These are phyloP conservation scores for Phaethornis superciliosus DNA, from an alignment of 2,113 vertebrate genomes.

Conservation along the genomic window DNA sequence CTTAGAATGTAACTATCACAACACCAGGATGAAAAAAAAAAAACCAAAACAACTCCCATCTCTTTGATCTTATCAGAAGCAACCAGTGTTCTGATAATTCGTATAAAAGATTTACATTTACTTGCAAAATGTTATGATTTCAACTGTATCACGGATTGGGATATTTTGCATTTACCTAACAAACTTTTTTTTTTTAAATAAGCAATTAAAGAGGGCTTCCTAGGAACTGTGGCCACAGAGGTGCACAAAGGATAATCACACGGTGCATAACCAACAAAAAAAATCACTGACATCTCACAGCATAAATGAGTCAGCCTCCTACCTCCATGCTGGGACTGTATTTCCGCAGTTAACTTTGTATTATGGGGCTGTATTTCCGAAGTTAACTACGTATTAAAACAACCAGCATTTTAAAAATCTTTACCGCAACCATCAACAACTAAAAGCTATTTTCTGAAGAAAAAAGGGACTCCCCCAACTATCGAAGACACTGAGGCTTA, in stretches of 20 bases:
- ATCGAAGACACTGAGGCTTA: not conserved
- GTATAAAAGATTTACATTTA: not conserved
- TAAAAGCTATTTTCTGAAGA: not conserved
- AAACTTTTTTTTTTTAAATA: not conserved
- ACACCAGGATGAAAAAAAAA: not conserved
- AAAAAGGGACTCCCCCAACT: not conserved
- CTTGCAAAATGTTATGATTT: not conserved
- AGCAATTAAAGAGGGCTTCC: fast-evolving
- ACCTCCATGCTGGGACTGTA: fast-evolving
- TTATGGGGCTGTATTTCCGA: not conserved
- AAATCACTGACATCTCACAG: not conserved
- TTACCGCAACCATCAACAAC: not conserved
- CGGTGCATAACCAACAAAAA: too few relatives aligned
- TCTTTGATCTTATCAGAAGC: not conserved
- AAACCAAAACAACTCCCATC: not conserved
- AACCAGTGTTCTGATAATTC: not conserved
- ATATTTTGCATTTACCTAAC: not conserved
- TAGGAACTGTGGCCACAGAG: not conserved
- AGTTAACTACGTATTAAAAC: not conserved
- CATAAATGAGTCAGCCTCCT: not conserved
- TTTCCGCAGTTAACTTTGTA: not conserved
- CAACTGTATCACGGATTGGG: not conserved
- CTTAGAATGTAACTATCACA: not conserved
- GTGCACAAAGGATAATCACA: not conserved
- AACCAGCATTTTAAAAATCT: not conserved